Conservation (phyloP, 2,797 vertebrate species). For the Odontamblyopus rebecca region DNA sequence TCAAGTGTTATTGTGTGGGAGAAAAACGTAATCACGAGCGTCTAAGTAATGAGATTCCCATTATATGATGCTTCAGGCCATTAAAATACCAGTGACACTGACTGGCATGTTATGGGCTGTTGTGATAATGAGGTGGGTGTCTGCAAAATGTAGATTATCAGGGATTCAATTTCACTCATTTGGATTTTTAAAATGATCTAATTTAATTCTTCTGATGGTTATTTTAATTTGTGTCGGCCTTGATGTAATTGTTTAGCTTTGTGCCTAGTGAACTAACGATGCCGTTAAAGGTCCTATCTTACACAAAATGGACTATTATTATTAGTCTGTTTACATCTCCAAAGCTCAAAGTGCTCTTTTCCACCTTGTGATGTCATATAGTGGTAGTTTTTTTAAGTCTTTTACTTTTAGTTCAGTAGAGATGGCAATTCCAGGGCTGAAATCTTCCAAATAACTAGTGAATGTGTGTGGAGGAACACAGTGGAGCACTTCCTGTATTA, state of each 20-base stretch:
- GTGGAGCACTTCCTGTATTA: too few species aligned
- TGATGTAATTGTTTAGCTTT: neutral
- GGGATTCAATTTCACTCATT: neutral
- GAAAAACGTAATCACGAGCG: neutral
- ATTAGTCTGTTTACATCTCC: too few species aligned
- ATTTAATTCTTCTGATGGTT: neutral
- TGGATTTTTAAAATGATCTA: neutral
- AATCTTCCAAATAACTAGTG: too few species aligned
- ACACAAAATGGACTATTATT: too few species aligned
- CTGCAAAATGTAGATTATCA: too few species aligned
- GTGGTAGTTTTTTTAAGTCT: too few species aligned
- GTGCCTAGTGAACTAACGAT: neutral
- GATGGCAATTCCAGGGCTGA: too few species aligned
- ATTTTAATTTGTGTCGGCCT: neutral
- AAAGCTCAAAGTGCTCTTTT: too few species aligned
- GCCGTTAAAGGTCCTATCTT: too few species aligned
- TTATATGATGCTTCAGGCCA: neutral
- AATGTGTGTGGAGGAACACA: too few species aligned
- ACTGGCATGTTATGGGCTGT: neutral
- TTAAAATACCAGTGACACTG: neutral
- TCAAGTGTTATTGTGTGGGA: neutral
- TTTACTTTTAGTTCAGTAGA: too few species aligned
- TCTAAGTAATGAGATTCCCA: neutral
- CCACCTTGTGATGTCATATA: too few species aligned
- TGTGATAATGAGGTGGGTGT: neutral